A percentile compares a stretch with the other conserved stretches of the same genome.
phyloP scores from a whole-genome alignment of 1,140 invertebrate species.

The Sarcophaga bullata region DNA sequence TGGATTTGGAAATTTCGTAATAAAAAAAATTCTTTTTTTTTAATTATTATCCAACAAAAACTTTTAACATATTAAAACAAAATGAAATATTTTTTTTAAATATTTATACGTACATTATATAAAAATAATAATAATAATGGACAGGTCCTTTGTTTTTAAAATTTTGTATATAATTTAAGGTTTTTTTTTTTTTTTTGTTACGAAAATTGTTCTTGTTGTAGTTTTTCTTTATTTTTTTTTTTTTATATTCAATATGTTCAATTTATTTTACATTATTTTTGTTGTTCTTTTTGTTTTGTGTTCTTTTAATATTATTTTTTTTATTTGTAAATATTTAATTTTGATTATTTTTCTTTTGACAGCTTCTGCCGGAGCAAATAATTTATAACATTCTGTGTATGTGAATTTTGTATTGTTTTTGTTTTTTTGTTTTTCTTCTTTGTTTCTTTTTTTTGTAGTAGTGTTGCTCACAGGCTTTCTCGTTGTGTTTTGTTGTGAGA shows the following conservation, averaged over 20 bases:
- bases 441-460: constrained; percentile 41
- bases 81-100: background rate
- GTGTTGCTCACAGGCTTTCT: too few species aligned
- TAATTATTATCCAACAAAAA: background rate
- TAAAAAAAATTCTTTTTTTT: too few species aligned
- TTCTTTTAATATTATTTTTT: constrained; percentile 28
- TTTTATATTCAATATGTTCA: background rate
- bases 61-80: background rate
- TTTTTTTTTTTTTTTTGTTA: constrained; percentile 23
- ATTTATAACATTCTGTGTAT: background rate
- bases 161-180: background rate
- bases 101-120: background rate
- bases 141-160: background rate
- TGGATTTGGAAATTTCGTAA: too few species aligned
- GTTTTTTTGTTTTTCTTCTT: constrained; percentile 42
- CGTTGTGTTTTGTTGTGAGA: constrained; percentile 38
- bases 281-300: background rate
- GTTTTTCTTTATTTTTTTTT: background rate
- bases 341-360: background rate
- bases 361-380: background rate
- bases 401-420: background rate
- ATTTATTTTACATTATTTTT: background rate
- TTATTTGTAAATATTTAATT: background rate
- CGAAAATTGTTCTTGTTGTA: background rate
- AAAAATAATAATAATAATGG: background rate